phyloP scores from a whole-genome alignment of 2,888 invertebrate genomes.

The Stenichneumon culpator region DNA sequence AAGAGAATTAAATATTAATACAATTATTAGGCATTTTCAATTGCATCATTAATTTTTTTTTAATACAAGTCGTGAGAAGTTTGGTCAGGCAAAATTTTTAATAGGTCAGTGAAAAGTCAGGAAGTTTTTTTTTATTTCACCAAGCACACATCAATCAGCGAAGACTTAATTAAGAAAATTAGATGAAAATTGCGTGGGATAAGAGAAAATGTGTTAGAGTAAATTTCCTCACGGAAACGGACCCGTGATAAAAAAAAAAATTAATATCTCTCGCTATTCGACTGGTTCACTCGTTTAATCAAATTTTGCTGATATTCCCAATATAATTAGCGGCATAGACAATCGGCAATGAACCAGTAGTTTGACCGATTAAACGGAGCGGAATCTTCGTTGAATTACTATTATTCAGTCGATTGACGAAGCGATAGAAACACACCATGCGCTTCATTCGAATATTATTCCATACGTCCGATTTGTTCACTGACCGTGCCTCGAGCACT shows the following conservation, averaged over 20 bases:
- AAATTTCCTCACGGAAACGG: neutral
- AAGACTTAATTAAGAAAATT: neutral
- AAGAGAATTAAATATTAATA: too few relatives aligned
- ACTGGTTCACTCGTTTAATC: neutral
- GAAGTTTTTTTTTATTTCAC: too few relatives aligned
- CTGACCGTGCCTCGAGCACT: slow-evolving; percentile 16
- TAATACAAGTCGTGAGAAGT: too few relatives aligned
- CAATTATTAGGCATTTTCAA: too few relatives aligned
- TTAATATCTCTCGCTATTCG: neutral
- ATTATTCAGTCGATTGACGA: neutral
- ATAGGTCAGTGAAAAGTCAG: too few relatives aligned
- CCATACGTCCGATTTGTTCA: slow-evolving; percentile 6
- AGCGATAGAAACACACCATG: neutral
- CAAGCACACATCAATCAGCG: neutral
- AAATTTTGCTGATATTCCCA: neutral
- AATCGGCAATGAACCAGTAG: neutral
- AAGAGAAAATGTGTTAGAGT: neutral
- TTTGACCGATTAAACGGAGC: neutral
- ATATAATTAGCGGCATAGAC: neutral
- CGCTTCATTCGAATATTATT: neutral
- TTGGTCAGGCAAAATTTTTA: too few relatives aligned
- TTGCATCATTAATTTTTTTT: too few relatives aligned
- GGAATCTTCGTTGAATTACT: neutral
- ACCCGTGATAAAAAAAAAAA: neutral
- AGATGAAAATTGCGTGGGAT: neutral